phyloP scores from a whole-genome alignment of 1,140 invertebrate genomes.

The Prorops nasuta region DNA sequence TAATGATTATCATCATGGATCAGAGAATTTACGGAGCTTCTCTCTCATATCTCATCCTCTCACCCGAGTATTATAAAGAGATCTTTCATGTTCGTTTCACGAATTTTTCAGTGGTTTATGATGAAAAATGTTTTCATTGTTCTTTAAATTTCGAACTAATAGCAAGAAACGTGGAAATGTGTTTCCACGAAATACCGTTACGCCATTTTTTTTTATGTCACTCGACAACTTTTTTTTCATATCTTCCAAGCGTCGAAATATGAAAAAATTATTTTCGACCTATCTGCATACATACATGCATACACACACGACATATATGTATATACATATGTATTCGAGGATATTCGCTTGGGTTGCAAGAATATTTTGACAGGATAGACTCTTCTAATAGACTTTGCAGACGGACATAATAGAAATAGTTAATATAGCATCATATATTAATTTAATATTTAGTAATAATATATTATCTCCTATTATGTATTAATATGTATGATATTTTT shows the following conservation, averaged over 20 bases:
- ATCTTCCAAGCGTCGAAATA: conserved; percentile 14
- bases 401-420: conserved; percentile 56
- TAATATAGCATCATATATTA: conserved; percentile 48
- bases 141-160: too few species aligned
- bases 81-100: too few species aligned
- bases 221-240: too few species aligned
- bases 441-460: conserved; percentile 43
- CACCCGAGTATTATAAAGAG: too few species aligned
- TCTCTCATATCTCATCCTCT: too few species aligned
- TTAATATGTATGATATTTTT: conserved; percentile 36
- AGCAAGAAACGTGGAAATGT: too few species aligned
- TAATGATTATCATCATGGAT: too few species aligned
- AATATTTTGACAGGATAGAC: conserved; percentile 49
- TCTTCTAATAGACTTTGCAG: conserved; percentile 57
- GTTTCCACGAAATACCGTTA: too few species aligned
- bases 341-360: conserved; percentile 35
- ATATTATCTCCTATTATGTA: conserved; percentile 40
- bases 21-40: too few species aligned
- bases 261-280: conserved; percentile 17
- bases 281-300: conserved; percentile 16
- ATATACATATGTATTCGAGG: conserved; percentile 25
- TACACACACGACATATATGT: conserved; percentile 2
- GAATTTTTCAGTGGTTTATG: too few species aligned
- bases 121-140: too few species aligned
- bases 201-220: too few species aligned